phyloP scores from a whole-genome alignment of 1,140 invertebrate species.

The Lepidurus apus region DNA sequence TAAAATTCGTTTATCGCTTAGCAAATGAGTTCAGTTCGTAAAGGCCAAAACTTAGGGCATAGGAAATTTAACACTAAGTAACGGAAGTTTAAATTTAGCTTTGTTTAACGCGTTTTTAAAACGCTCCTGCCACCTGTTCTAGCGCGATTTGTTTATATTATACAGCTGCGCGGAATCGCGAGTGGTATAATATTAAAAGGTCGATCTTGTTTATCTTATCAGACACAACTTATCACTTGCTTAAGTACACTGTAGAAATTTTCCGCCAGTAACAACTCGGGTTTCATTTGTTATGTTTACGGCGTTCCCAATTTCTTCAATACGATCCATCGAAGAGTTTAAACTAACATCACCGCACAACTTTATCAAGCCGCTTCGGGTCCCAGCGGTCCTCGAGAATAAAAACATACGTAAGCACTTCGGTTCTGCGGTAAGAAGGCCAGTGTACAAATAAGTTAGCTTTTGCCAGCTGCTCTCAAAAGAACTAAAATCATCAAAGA shows the following conservation, averaged over 20 bases:
- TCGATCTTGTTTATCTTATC: constrained; percentile 10
- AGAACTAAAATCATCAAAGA: constrained; percentile 7
- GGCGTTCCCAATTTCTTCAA: too few relatives aligned
- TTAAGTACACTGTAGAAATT: not conserved
- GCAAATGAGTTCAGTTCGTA: not conserved
- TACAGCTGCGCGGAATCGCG: not conserved
- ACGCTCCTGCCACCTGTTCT: not conserved
- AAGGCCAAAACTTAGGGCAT: not conserved
- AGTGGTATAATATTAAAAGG: not conserved
- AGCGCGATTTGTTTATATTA: not conserved
- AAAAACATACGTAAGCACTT: not conserved
- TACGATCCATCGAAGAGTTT: too few relatives aligned
- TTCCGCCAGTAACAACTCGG: not conserved
- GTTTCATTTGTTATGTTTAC: too few relatives aligned
- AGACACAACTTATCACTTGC: constrained; percentile 11
- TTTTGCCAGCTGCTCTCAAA: not conserved
- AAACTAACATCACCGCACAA: not conserved
- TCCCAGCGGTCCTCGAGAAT: not conserved
- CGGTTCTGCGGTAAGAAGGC: not conserved
- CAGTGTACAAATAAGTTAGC: not conserved
- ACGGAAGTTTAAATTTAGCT: not conserved
- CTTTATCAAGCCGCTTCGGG: not conserved
- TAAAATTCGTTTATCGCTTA: too few relatives aligned
- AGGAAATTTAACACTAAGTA: not conserved
- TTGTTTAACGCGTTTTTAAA: not conserved